A percentile compares a stretch with the other conserved stretches of the same genome.
Evolutionary conservation across 2,797 vertebrate genomes (phyloP).

Genomic region (Basileuterus tristriatus): DNA sequence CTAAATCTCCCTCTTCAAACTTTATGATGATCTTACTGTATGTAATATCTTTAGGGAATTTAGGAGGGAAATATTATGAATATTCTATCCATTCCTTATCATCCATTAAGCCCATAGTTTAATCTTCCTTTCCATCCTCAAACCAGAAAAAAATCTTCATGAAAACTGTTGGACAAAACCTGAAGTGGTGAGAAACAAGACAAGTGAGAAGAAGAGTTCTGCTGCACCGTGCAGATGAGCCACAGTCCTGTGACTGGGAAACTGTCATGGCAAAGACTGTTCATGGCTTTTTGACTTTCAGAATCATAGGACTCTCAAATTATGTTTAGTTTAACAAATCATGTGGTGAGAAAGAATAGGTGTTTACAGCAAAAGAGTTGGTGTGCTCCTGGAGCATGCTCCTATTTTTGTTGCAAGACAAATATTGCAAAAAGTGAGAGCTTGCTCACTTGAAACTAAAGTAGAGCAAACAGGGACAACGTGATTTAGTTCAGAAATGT

Average conservation of each 20-base stretch:
- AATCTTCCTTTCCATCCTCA: neutral
- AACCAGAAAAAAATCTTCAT: neutral
- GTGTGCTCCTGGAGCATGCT: neutral
- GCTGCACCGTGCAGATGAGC: neutral
- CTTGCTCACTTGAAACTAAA: neutral
- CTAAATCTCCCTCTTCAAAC: neutral
- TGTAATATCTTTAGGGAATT: neutral
- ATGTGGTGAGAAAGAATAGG: neutral
- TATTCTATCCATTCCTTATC: neutral
- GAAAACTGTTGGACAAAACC: neutral
- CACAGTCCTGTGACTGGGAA: neutral
- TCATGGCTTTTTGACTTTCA: neutral
- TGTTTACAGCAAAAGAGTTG: neutral
- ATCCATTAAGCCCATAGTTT: neutral
- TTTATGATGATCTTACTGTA: neutral
- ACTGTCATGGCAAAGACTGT: neutral
- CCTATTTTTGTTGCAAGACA: neutral
- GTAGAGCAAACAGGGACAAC: neutral
- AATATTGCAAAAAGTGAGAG: neutral
- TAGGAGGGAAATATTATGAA: rapidly evolving
- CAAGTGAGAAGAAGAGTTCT: neutral
- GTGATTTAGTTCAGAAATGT: neutral
- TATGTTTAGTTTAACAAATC: neutral
- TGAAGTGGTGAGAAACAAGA: neutral
- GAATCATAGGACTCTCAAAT: neutral